phyloP scores from a whole-genome alignment of 2,113 vertebrate species.

The Cottus gobio region DNA sequence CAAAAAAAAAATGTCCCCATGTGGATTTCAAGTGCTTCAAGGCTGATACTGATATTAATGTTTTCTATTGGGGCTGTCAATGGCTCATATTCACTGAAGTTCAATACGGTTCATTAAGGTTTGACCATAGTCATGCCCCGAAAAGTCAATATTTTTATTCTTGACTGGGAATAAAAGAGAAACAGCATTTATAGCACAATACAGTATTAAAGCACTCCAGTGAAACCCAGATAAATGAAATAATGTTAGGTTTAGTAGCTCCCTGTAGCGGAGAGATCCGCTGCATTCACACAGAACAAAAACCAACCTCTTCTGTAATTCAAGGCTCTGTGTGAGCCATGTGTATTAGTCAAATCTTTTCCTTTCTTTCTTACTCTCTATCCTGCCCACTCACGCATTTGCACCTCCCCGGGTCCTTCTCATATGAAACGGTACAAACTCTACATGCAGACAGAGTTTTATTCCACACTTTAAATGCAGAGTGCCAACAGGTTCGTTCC shows the following conservation, averaged over 20 bases:
- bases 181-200: constrained; percentile 31
- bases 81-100: constrained; percentile 42
- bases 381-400: neutral
- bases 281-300: constrained; percentile 17
- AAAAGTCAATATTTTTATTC: constrained; percentile 50
- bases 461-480: constrained; percentile 26
- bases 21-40: constrained; percentile 49
- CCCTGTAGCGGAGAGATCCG: constrained; percentile 11
- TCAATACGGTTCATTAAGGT: constrained; percentile 31
- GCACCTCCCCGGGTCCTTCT: neutral
- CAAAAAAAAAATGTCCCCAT: no score
- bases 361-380: neutral
- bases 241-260: constrained; percentile 6
- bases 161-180: constrained; percentile 12
- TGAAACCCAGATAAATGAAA: constrained; percentile 37
- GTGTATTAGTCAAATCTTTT: neutral
- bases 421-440: neutral
- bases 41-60: constrained; percentile 38
- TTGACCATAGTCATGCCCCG: constrained; percentile 28
- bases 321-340: neutral
- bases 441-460: neutral
- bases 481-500: constrained; percentile 37
- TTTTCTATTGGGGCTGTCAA: constrained; percentile 35
- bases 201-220: constrained; percentile 9
- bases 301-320: constrained; percentile 18